phyloP scores from a whole-genome alignment of 2,113 vertebrate species.

The Heterotilapia buettikoferi region DNA sequence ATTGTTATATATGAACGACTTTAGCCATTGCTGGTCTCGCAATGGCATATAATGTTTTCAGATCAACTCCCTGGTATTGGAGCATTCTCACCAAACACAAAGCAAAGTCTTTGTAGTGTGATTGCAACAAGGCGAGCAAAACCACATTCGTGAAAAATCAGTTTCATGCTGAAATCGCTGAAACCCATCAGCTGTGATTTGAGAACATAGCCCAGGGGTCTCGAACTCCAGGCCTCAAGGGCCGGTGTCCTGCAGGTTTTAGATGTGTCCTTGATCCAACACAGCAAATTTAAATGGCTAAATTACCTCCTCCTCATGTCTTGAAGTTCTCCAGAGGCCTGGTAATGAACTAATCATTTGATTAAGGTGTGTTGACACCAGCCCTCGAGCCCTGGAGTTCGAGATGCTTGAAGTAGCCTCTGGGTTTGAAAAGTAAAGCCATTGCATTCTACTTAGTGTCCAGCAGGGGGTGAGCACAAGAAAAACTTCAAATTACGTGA shows the following conservation, averaged over 20 bases:
- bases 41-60: neutral
- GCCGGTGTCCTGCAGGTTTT: neutral
- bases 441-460: neutral
- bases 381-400: neutral
- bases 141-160: neutral
- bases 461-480: neutral
- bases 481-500: neutral
- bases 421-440: neutral
- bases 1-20: neutral
- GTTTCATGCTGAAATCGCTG: neutral
- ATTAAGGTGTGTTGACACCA: neutral
- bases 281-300: fast-evolving
- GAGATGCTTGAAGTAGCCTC: neutral
- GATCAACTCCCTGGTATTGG: neutral
- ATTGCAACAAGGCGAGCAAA: neutral
- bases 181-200: neutral
- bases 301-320: fast-evolving
- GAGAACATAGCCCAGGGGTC: neutral
- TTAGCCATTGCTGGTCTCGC: neutral
- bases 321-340: neutral
- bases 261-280: neutral
- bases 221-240: fast-evolving
- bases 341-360: neutral
- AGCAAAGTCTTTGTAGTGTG: neutral
- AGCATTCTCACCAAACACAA: neutral